Conservation (phyloP, 1,140 invertebrate species). For the Metaphire vulgaris region DNA sequence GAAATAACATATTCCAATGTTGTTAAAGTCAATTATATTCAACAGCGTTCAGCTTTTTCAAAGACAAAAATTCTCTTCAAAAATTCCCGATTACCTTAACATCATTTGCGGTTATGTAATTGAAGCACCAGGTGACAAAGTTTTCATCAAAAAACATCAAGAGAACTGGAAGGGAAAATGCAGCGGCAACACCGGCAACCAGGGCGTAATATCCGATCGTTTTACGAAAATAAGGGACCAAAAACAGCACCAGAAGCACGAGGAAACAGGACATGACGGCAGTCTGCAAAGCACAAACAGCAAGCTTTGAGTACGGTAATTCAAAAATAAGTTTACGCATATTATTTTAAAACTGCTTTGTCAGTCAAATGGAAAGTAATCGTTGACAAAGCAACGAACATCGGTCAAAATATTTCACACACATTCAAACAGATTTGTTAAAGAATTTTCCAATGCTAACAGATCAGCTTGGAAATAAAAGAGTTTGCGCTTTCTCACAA, state of each 20-base stretch:
- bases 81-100: background rate
- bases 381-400: too few species aligned
- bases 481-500: too few species aligned
- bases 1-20: too few species aligned
- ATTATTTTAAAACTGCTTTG: too few species aligned
- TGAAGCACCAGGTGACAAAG: background rate
- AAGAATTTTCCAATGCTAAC: too few species aligned
- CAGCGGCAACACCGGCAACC: background rate
- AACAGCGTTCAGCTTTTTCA: too few species aligned
- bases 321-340: background rate
- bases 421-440: too few species aligned
- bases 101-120: background rate
- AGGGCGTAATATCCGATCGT: background rate
- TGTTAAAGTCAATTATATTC: too few species aligned
- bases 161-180: background rate
- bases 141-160: background rate
- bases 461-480: too few species aligned
- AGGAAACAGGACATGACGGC: background rate
- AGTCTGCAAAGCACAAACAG: background rate
- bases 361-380: too few species aligned
- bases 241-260: background rate
- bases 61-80: too few species aligned
- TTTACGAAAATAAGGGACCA: background rate
- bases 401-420: too few species aligned
- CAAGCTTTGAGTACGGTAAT: conserved; percentile 8